Evolutionary conservation across 2,888 invertebrate species (phyloP).

Genomic region (Arrhopalites spinosus): DNA sequence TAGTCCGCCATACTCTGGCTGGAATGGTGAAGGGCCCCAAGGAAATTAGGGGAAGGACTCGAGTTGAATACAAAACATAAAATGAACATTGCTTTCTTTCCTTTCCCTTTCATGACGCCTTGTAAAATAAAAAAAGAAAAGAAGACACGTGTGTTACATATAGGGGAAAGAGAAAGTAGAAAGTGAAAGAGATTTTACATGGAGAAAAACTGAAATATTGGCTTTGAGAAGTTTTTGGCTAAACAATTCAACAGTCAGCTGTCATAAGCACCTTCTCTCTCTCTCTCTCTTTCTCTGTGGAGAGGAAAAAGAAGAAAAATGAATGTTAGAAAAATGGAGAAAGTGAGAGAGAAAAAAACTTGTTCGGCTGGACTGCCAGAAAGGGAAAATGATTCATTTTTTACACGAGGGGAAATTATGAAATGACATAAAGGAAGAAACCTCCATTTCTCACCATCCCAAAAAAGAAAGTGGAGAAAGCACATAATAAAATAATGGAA

Average conservation of each 20-base stretch:
- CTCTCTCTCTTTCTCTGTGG: too few relatives aligned
- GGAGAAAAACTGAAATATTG: slow-evolving; percentile 16
- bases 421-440: slow-evolving; percentile 27
- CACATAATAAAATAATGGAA: too few relatives aligned
- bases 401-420: slow-evolving; percentile 32
- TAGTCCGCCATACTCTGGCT: not conserved
- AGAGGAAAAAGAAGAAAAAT: not conserved
- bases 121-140: too few relatives aligned
- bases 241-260: slow-evolving; percentile 31
- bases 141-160: too few relatives aligned
- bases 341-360: slow-evolving; percentile 4
- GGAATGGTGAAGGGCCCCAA: slow-evolving; percentile 14
- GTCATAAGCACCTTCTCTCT: slow-evolving; percentile 21
- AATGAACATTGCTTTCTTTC: too few relatives aligned
- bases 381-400: slow-evolving; percentile 34
- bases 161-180: not conserved
- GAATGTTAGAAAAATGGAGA: not conserved
- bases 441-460: slow-evolving; percentile 16
- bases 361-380: slow-evolving; percentile 12
- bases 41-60: slow-evolving; percentile 15
- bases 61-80: not conserved
- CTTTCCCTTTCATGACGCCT: too few relatives aligned
- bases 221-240: not conserved
- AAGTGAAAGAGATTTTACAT: not conserved
- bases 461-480: too few relatives aligned